Conservation (phyloP, 2,113 vertebrate genomes). For the Gymnobelideus leadbeateri region DNA sequence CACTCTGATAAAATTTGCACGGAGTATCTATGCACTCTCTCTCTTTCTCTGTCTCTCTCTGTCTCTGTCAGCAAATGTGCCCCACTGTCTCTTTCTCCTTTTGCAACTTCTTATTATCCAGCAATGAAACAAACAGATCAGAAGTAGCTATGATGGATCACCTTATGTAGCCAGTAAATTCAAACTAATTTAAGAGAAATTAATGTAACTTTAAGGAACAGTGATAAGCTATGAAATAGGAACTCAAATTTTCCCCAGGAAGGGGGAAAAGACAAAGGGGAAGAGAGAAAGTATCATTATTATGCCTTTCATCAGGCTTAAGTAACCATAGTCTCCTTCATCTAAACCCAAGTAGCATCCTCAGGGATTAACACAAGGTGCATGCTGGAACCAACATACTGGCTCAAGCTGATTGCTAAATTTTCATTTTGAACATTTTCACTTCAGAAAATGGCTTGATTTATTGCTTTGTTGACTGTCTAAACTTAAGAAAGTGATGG, state of each 20-base stretch:
- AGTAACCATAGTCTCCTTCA: background rate
- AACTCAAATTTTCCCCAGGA: background rate
- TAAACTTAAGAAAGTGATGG: background rate
- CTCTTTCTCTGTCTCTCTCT: too few species aligned
- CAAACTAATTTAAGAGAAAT: background rate
- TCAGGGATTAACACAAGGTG: background rate
- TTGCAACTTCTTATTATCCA: background rate
- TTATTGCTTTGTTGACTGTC: background rate
- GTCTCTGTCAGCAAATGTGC: background rate
- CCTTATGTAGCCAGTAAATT: background rate
- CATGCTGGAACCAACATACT: background rate
- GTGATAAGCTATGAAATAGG: background rate
- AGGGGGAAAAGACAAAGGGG: background rate
- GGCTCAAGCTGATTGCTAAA: background rate
- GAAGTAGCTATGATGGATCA: background rate
- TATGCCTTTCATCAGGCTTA: background rate
- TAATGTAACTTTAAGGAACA: background rate
- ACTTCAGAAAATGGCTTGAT: background rate
- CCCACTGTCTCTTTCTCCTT: background rate
- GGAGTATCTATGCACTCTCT: background rate
- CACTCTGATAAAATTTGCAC: background rate
- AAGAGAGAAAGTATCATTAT: background rate
- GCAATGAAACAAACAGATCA: background rate
- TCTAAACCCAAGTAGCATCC: background rate
- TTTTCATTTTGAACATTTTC: background rate